Base-by-base conservation (phyloP, 2,797 vertebrate genomes). In the Acrossocheilus fasciatus region DNA sequence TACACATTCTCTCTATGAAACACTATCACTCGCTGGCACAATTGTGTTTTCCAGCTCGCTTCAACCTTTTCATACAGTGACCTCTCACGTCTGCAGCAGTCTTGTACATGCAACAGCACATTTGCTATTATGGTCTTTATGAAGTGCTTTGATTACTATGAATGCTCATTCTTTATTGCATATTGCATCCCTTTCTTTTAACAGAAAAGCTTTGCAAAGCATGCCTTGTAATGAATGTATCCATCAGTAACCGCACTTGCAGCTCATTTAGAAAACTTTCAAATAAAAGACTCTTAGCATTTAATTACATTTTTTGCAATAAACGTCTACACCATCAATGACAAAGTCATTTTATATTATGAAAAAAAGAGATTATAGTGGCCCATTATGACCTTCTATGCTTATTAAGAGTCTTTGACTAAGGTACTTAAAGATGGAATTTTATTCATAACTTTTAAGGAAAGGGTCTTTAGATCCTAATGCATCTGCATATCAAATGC, bases 1-100 rank as follows among this genome's bases (percentile, higher is more conserved):
- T 57, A 43, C 68, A 73, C 81, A 59, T 85, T 59, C 76, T 70
- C 64, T 70, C 76, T 14, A 79, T 77, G 66, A 85, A 85, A 80
- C 39, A 80, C 68, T 77, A 59, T 79, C 41, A 62, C 64, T 79
- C 74, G 30, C 10, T 12, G 47, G 57, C 62, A 83, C 41, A 20
- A 78, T 72, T 39, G 81, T 8, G 17, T 79, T 83, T 73, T 83
- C 74, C 30, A 70, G 39, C 70, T 26, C 5, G 1, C 69, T 74
- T 86, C 41, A 59, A 82, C 30, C 57, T 73, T 84, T 84, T 83
- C 83, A 85, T 79, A 36, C 50, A 57, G 74, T 14, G 23, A 30
- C 23, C 26, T 7, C 6, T 78, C 15, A 45, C 8, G 3, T 85
- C 41, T 64, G n/a, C 11, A 14, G 47, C 69, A 50, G 52, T 81